phyloP scores from a whole-genome alignment of 2,888 invertebrate genomes.

The Drosophila paranaensis region DNA sequence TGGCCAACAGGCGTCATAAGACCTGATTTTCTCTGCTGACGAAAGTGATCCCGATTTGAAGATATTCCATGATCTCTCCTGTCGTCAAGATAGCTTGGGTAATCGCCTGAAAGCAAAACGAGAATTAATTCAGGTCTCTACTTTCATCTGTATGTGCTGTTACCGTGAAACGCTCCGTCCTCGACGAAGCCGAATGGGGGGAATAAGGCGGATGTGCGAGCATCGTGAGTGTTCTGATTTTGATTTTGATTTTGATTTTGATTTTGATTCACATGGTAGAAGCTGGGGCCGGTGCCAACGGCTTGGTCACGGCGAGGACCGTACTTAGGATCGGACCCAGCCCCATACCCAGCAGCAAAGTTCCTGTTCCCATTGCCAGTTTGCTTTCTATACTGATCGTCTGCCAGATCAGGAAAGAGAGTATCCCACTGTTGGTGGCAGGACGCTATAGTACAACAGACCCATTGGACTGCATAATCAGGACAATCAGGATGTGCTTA shows the following conservation, averaged over 20 bases:
- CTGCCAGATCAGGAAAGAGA: conserved; percentile 50
- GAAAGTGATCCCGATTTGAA: neutral
- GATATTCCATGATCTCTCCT: neutral
- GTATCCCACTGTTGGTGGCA: conserved; percentile 51
- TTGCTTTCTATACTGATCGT: neutral
- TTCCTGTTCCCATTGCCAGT: neutral
- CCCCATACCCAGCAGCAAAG: conserved; percentile 6
- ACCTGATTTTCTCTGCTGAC: conserved; percentile 6
- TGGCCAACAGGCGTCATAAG: conserved; percentile 42
- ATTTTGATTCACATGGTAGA: neutral
- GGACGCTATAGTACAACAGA: neutral
- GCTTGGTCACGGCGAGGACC: neutral
- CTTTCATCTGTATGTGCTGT: neutral
- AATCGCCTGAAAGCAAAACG: conserved; percentile 11
- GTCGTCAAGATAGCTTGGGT: neutral
- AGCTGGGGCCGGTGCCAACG: neutral
- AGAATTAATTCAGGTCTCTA: neutral
- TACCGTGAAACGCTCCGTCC: neutral
- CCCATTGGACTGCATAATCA: neutral
- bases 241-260: neutral
- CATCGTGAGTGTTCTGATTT: neutral
- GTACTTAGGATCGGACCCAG: conserved; percentile 30
- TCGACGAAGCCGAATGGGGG: conserved; percentile 28
- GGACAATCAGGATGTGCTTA: conserved; percentile 22
- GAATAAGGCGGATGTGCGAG: conserved; percentile 45